Base-by-base conservation (phyloP, 2,888 invertebrate species). In the Tenthredo amoena region DNA sequence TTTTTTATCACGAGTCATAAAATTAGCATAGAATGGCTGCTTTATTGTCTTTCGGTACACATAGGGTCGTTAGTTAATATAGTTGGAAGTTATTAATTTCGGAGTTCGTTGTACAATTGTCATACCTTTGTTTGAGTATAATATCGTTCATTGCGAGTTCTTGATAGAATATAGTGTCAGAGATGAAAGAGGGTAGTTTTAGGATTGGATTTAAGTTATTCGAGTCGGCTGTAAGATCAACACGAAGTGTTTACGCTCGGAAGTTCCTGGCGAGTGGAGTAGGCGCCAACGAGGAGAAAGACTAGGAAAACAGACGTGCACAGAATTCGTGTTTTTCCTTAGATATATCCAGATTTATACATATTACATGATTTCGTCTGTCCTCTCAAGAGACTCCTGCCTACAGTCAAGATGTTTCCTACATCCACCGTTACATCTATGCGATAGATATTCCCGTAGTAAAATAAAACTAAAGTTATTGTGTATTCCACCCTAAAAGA, bases 181-280 rank as follows among this genome's bases (percentile, higher is more conserved):
- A 7, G 71, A 76, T 37, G 15, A 47, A 76, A 76, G 43, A 76
- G 40, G 4, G n/a, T 15, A 40, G 43, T 47, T 18, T 76, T 26
- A 26, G 43, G n/a, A 40, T 47, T 76, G 47, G 15, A 76, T 47
- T 76, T 21, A 47, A 26, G 76, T 40, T 47, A 76, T 47, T 47
- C 76, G 37, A 76, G 43, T 47, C n/a, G 43, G 47, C 21, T 43
- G 26, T 47, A 76, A 76, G 76, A 76, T 76, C 76, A 76, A 76
- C 76, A 76, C 47, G 47, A 76, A 76, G 43, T 76, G 76, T 76
- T 76, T 76, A 26, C 76, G 47, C 12, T 10, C 76, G 26, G n/a
- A 76, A 76, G 43, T 47, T 43, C 7, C 76, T 40, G 10, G 40
- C 26, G 76, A 26, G 47, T 40, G 15, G 47, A 76, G 76, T n/a